These are phyloP conservation scores for Edolisoma coerulescens DNA, from an alignment of 2,113 vertebrate genomes.

Conservation along the genomic window DNA sequence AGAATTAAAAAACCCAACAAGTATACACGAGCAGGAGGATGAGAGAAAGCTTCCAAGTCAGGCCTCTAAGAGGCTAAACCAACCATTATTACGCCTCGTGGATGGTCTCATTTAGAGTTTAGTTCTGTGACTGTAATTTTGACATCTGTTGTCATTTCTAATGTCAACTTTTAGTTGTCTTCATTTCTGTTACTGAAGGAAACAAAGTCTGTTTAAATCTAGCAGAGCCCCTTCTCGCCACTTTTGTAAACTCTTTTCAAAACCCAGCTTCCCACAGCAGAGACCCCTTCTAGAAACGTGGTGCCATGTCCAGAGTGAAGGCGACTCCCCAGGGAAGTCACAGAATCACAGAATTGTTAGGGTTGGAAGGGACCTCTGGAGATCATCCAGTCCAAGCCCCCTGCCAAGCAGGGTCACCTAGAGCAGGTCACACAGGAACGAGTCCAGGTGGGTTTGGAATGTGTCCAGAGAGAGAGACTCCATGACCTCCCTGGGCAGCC, in stretches of 20 bases:
- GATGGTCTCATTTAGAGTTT: background rate
- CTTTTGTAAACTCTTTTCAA: accelerated
- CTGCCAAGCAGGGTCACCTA: background rate
- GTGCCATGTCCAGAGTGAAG: accelerated
- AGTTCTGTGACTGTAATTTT: background rate
- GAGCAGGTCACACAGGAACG: background rate
- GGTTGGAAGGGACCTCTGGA: background rate
- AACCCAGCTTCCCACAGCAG: background rate
- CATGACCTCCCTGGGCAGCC: background rate
- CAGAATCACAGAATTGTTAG: background rate
- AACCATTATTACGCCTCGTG: background rate
- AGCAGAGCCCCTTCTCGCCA: accelerated
- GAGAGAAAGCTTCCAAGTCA: background rate
- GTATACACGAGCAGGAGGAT: background rate
- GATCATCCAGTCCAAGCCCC: background rate
- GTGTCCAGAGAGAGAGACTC: background rate
- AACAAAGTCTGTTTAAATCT: background rate
- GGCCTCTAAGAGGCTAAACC: background rate
- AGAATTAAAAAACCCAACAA: background rate
- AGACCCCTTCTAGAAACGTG: no score
- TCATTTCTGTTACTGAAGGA: accelerated
- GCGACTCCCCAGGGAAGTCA: background rate
- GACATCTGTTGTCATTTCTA: background rate
- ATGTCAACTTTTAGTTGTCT: background rate
- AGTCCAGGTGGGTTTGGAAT: background rate